These are phyloP conservation scores for Upupa epops DNA, from an alignment of 2,113 vertebrate genomes.

Conservation along the genomic window DNA sequence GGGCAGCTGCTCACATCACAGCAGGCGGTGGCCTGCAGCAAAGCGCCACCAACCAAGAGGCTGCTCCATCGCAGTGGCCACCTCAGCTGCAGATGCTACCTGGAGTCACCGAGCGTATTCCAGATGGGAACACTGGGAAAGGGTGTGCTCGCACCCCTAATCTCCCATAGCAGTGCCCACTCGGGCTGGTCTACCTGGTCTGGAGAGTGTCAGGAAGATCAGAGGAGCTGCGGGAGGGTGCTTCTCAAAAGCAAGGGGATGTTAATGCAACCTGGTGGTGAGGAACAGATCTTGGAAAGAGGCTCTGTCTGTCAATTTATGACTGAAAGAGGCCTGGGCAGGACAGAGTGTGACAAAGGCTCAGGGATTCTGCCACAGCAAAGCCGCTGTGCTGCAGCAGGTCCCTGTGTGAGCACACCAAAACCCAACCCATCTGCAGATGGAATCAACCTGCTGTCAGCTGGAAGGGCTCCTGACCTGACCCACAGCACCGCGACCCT, in stretches of 20 bases:
- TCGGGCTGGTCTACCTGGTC: background rate
- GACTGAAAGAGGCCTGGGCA: background rate
- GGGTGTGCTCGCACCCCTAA: accelerated
- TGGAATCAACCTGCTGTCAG: background rate
- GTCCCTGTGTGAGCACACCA: background rate
- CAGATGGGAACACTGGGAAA: background rate
- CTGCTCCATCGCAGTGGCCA: accelerated
- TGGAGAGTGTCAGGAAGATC: accelerated
- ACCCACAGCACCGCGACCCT: background rate
- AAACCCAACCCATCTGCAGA: background rate
- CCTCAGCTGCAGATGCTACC: background rate
- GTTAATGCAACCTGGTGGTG: background rate
- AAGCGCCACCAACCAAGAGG: background rate
- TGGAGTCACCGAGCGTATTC: background rate
- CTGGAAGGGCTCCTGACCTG: background rate
- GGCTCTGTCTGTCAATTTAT: background rate
- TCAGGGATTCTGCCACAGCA: accelerated
- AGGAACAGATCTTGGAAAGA: background rate
- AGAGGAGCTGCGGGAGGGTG: accelerated
- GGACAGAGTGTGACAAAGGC: background rate
- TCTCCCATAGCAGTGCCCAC: background rate
- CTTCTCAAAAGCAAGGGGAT: background rate
- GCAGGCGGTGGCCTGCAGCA: background rate
- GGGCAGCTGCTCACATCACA: accelerated
- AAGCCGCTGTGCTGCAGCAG: background rate